Evolutionary conservation across 2,888 invertebrate genomes (phyloP).

Genomic region (Cyrtodaria siliqua): DNA sequence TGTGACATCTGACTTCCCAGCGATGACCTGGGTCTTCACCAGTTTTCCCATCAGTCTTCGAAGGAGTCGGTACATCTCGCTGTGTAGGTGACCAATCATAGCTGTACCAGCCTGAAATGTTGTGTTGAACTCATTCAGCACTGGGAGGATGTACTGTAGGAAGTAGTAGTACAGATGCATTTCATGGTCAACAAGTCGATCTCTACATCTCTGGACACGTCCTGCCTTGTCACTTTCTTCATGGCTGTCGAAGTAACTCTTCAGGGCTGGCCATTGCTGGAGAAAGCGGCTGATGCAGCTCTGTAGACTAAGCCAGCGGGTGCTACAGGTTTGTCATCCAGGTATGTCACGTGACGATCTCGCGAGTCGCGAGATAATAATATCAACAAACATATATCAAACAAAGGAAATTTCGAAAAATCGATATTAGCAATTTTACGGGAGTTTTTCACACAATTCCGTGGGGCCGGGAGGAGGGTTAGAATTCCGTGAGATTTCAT

Average conservation of each 20-base stretch:
- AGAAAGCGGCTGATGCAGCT: slow-evolving; percentile 27
- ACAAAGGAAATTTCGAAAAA: too few relatives aligned
- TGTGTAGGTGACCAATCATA: too few relatives aligned
- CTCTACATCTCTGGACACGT: slow-evolving; percentile 11
- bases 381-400: too few relatives aligned
- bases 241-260: slow-evolving; percentile 49
- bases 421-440: too few relatives aligned
- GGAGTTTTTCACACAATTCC: too few relatives aligned
- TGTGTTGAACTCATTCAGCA: slow-evolving; percentile 44
- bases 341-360: too few relatives aligned
- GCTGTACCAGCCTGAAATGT: slow-evolving; percentile 29
- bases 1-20: slow-evolving; percentile 4
- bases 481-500: too few relatives aligned
- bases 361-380: too few relatives aligned
- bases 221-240: slow-evolving; percentile 41
- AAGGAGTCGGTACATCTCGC: too few relatives aligned
- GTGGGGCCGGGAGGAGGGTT: too few relatives aligned
- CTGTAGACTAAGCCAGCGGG: slow-evolving; percentile 44
- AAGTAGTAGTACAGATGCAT: slow-evolving; percentile 35
- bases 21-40: slow-evolving; percentile 4
- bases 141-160: slow-evolving; percentile 33
- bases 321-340: too few relatives aligned
- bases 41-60: too few relatives aligned
- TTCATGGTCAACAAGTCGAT: background rate
- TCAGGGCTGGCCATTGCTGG: slow-evolving; percentile 44